Base-by-base conservation (phyloP, 2,888 invertebrate genomes). In the Ditula angustiorana region DNA sequence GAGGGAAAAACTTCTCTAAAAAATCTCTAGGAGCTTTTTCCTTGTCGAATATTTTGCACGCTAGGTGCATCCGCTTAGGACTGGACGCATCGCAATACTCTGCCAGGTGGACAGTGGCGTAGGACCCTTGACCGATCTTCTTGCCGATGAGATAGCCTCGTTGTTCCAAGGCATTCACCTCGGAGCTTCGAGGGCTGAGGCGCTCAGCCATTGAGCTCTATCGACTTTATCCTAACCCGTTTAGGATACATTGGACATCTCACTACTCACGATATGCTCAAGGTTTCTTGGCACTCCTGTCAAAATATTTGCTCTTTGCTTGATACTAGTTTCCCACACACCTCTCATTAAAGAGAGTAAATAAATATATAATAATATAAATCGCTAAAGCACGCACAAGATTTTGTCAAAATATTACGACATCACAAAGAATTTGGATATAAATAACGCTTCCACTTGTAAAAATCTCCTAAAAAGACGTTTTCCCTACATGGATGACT, bases 1-100 rank as follows among this genome's bases (percentile, higher is more conserved):
- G 95, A 26, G 98, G 98, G 78, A 98, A 97, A 90, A 99, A 99
- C 89, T 97, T 98, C 73, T 96, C 96, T 75, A 98, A 94, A 91
- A 98, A 98, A 91, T 98, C 98, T 67, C 94, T 93, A 7, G 98
- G 98, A 49, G 98, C 97, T 87, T 97, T 97, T 74, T 96, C 95
- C 80, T 97, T 97, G 82, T 98, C 97, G 79, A 98, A 98, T 80
- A 98, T 97, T 88, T 98, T 98, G 87, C 97, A 97, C 23, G 97
- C 97, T 64, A 97, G 93, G 78, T 95, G 95, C 92, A 96, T 95
- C 76, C 95, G 95, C 82, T 95, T 96, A 24, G 95, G 94, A 67
- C 94, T 95, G 64, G 94, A 92, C 30, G 94, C 94, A 87, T 97
- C 96, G 73, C 95, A 94, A 90, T 96, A 96, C 81, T 97, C 95